Base-by-base conservation (phyloP, 2,888 invertebrate genomes). In the Sphaerophoria rueppellii region DNA sequence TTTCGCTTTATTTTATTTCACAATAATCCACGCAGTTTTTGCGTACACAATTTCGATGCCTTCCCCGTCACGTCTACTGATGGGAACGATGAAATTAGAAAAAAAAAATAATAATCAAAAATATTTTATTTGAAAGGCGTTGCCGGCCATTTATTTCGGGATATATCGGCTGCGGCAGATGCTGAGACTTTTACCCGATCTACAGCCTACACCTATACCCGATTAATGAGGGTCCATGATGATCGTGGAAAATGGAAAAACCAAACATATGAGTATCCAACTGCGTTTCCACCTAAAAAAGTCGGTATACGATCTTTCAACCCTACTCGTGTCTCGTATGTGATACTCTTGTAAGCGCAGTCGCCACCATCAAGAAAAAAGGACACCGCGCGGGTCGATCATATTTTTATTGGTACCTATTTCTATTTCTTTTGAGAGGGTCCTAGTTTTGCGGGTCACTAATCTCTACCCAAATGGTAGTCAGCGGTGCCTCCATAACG, bases 231-330 rank as follows among this genome's bases (percentile, higher is more conserved):
- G 85, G 85, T 81, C 81, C 69, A 76, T 54, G 71, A 72, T 72
- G 79, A 75, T 82, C 63, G 70, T 78, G 78, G 78, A 74, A 77
- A 79, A 78, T 46, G 67, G 63, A 54, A 77, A 75, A 78, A 78
- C 71, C 77, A 65, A 78, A 74, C 82, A 80, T 81, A 76, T 73
- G 85, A 85, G 85, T 85, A 73, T 85, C 85, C 85, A 85, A 85
- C 85, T 85, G 85, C 73, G 81, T 85, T 65, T 85, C 73, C 70
- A 69, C 58, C 76, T 81, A 85, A 85, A 85, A 81, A 85, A 73
- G 75, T 65, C 85, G 85, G 85, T 69, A 70, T 63, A 70, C 73
- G 12, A 81, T 81, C 85, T 85, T 85, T 85, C 81, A 85, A 85
- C 85, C 85, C 85, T 76, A 72, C 75, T 72, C 37, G 16, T 65